Percentiles rank a stretch among this genome's conserved stretches.
phyloP scores from a whole-genome alignment of 2,113 vertebrate genomes.

The Gnathonemus echidnorhynchus region DNA sequence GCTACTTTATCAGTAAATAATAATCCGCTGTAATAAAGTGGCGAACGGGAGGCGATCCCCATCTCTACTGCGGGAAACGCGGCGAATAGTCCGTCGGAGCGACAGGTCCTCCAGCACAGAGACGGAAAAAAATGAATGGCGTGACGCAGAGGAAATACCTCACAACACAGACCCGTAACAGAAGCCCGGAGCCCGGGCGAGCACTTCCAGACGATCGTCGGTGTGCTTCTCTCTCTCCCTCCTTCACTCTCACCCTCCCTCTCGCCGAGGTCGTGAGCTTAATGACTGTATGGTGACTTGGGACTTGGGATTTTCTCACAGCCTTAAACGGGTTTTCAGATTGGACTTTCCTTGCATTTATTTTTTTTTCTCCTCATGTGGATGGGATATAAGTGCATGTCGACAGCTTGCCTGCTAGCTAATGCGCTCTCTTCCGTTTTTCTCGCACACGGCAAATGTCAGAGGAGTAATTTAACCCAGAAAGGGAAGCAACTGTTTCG shows the following conservation, averaged over 20 bases:
- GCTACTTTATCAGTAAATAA: neutral
- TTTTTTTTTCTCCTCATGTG: neutral
- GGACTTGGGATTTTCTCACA: slow-evolving; percentile 4
- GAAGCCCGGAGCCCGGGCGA: neutral
- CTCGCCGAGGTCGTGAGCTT: slow-evolving; percentile 21
- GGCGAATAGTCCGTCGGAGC: neutral
- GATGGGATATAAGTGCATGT: slow-evolving; percentile 23
- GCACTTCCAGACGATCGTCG: slow-evolving; percentile 1
- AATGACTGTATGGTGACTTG: slow-evolving; percentile 10
- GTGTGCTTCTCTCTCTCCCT: neutral
- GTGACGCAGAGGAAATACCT: slow-evolving; percentile 40
- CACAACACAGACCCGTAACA: neutral
- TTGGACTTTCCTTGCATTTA: neutral
- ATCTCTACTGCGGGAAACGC: neutral
- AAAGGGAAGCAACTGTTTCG: slow-evolving; percentile 19
- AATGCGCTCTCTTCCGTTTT: slow-evolving; percentile 43
- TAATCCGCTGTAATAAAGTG: neutral
- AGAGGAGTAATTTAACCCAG: slow-evolving; percentile 28
- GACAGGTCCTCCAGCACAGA: neutral
- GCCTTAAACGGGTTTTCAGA: neutral
- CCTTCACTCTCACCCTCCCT: neutral
- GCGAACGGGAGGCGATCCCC: neutral
- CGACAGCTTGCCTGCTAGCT: slow-evolving; percentile 24
- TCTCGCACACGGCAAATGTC: slow-evolving; percentile 22
- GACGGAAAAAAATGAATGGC: slow-evolving; percentile 31